A percentile compares a stretch with the other conserved stretches of the same genome.
These are phyloP conservation scores for Megalops atlanticus DNA, from an alignment of 2,113 vertebrate species.

Conservation along the genomic window DNA sequence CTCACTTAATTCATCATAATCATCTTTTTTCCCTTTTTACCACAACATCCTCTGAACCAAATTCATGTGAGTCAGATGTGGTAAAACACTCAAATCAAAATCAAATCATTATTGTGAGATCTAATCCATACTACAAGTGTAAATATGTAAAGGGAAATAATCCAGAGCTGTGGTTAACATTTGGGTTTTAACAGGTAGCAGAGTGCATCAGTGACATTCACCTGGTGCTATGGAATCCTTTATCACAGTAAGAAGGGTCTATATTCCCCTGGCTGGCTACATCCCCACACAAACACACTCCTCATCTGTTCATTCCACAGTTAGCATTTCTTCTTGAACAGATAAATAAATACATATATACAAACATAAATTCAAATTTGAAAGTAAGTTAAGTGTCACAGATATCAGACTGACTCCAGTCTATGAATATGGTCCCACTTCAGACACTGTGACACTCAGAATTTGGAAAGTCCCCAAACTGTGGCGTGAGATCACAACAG, in stretches of 20 bases:
- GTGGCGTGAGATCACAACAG: not conserved
- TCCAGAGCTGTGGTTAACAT: not conserved
- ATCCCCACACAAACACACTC: not conserved
- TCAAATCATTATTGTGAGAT: not conserved
- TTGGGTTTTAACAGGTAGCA: not conserved
- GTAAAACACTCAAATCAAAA: not conserved
- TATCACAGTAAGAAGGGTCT: not conserved
- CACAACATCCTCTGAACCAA: not conserved
- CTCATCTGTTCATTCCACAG: not conserved
- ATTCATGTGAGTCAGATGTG: not conserved
- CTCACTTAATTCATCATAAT: not conserved
- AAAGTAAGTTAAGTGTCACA: conserved; percentile 25
- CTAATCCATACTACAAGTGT: conserved; percentile 13
- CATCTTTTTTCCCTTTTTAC: not conserved
- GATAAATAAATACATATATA: no score
- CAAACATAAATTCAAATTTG: no score
- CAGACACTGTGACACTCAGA: not conserved
- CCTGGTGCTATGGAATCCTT: conserved; percentile 1
- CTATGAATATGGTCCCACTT: not conserved
- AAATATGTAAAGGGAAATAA: conserved; percentile 14
- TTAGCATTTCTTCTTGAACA: no score
- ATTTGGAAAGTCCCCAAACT: not conserved
- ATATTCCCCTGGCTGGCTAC: not conserved
- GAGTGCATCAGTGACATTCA: conserved; percentile 20
- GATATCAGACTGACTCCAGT: not conserved